phyloP scores from a whole-genome alignment of 2,888 invertebrate genomes.

The Pseudoips prasinana region DNA sequence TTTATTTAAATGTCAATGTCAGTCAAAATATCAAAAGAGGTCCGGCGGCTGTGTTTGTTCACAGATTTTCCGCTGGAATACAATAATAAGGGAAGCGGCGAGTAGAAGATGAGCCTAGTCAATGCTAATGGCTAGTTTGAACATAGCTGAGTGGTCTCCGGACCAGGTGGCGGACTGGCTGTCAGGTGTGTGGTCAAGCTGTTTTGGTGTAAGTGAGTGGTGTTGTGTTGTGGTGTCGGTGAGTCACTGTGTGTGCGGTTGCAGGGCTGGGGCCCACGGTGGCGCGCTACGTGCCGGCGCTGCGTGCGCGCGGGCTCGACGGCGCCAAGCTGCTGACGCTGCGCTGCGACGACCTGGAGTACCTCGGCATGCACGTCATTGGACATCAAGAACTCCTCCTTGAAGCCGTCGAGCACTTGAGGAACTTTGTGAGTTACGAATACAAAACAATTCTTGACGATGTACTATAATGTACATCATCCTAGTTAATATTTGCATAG shows the following conservation, averaged over 20 bases:
- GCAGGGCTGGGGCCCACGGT: slow-evolving; percentile 90
- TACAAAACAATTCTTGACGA: too few species aligned
- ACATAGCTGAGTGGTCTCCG: slow-evolving; percentile 93
- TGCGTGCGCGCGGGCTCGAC: slow-evolving; percentile 90
- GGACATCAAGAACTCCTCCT: slow-evolving; percentile 97
- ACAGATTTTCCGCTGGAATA: slow-evolving; percentile 19
- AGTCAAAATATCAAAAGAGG: slow-evolving; percentile 14
- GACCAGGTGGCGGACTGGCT: slow-evolving; percentile 96
- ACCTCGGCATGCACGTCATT: slow-evolving; percentile 91
- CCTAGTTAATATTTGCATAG: too few species aligned
- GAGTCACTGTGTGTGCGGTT: slow-evolving; percentile 43
- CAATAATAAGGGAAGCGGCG: slow-evolving; percentile 28
- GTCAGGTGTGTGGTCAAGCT: slow-evolving; percentile 84
- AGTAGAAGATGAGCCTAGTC: slow-evolving; percentile 46
- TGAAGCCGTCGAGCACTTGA: slow-evolving; percentile 94
- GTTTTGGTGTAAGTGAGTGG: not conserved
- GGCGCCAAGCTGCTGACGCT: slow-evolving; percentile 92
- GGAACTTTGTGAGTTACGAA: slow-evolving; percentile 88
- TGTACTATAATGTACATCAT: too few species aligned
- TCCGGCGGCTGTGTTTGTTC: slow-evolving; percentile 23
- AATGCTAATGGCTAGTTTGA: slow-evolving; percentile 58
- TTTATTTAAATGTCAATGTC: slow-evolving; percentile 9
- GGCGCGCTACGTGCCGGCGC: slow-evolving; percentile 89
- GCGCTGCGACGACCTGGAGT: slow-evolving; percentile 93
- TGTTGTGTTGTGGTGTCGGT: slow-evolving; percentile 25